Evolutionary conservation across 2,888 invertebrate genomes (phyloP), one percentile per base, ranked within the genome.

Genomic region (Gortyna flavago): DNA sequence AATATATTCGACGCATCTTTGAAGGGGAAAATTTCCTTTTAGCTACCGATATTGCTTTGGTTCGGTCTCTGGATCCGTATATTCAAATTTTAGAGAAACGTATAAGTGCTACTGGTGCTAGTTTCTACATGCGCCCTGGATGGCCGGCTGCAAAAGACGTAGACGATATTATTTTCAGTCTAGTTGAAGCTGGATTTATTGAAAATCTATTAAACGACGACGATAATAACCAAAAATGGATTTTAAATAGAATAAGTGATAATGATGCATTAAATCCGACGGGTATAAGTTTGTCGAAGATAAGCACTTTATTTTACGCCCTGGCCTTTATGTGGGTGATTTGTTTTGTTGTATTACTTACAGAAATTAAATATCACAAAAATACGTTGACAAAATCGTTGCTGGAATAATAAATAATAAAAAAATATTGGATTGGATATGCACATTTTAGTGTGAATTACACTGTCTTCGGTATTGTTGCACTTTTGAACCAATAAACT

Each of bases 131-230:
- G 90, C 91, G 95, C 0, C 93, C 93, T 4, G 92, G 93, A 2
- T 95, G 95, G 95, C 90, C 93, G 18, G 94, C 91, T 7, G 87
- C 90, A 0, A 72, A 84, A 32, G 89, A 91, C 61, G 77, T 95
- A 1, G 83, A 89, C 44, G 38, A 70, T 13, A 48, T 91, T 7
- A 81, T 93, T 38, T 64, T 80, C 4, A 84, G 80, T 25, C 68
- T 93, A 25, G 81, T 89, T 9, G 95, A 94, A 87, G 75, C 87
- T 1, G 95, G 93, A 16, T 82, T 93, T 77, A 66, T 89, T 5
- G 74, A 86, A 44, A 90, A 92, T 80, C 70, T 89, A 29, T 21
- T 86, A 5, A 75, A 57, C 1, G 85, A 88, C 1, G 85, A 88
- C 6, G 64, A 86, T 38, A 67, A 80, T 29, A 79, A 81, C n/a